Percentiles rank a stretch among this genome's conserved stretches.
phyloP scores from a whole-genome alignment of 2,888 invertebrate species.

The Lycophotia porphyrea region DNA sequence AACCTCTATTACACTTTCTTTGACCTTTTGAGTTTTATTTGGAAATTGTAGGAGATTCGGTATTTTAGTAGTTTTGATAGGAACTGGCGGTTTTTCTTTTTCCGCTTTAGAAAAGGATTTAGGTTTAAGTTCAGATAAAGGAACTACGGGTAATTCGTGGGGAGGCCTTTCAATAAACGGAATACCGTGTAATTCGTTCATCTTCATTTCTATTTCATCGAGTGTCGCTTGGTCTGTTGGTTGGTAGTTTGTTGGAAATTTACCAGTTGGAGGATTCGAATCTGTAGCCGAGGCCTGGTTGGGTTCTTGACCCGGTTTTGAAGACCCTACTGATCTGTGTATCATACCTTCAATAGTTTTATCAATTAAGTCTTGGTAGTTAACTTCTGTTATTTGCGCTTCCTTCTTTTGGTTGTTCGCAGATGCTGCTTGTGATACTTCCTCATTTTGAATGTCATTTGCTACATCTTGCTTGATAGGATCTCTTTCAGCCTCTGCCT shows the following conservation, averaged over 20 bases:
- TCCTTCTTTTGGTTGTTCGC: constrained; percentile 67
- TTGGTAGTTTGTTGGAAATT: constrained; percentile 63
- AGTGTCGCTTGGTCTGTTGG: constrained; percentile 70
- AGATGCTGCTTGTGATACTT: constrained; percentile 20
- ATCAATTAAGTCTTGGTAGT: constrained; percentile 84
- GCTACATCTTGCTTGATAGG: constrained; percentile 56
- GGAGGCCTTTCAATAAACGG: constrained; percentile 82
- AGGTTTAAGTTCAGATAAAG: constrained; percentile 70
- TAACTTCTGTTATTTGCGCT: constrained; percentile 76
- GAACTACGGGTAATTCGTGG: constrained; percentile 78
- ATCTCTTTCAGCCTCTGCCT: constrained; percentile 53
- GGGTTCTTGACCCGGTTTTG: constrained; percentile 71
- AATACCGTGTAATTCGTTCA: constrained; percentile 87
- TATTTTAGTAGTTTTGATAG: constrained; percentile 71
- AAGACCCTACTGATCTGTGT: constrained; percentile 73
- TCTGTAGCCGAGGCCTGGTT: constrained; percentile 64
- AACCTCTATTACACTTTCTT: constrained; percentile 69
- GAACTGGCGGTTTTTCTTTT: constrained; percentile 57
- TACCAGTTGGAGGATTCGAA: constrained; percentile 60
- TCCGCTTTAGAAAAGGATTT: constrained; percentile 68
- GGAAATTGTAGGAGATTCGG: constrained; percentile 75
- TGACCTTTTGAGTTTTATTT: constrained; percentile 71
- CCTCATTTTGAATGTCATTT: constrained; percentile 45
- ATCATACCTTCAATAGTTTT: constrained; percentile 87
- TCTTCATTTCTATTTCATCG: constrained; percentile 87